Evolutionary conservation across 1,140 invertebrate species (phyloP).

Genomic region (Drosophila gunungcola): DNA sequence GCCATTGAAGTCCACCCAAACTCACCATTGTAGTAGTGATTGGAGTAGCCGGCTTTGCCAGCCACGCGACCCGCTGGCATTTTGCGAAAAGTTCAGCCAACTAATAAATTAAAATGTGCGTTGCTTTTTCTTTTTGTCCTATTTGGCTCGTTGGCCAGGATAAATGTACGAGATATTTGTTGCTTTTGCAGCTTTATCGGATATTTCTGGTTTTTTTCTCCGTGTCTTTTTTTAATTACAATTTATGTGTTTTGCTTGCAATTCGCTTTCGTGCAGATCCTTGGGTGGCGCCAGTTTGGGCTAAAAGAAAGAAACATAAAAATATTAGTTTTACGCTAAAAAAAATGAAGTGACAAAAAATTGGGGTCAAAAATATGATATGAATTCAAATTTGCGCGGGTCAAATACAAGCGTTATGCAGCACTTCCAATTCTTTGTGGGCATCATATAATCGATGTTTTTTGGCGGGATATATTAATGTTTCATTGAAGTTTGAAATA

Average conservation of each 20-base stretch:
- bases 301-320: background rate
- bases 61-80: slow-evolving; percentile 88
- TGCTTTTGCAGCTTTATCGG: background rate
- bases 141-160: slow-evolving; percentile 29
- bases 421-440: background rate
- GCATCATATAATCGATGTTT: no score
- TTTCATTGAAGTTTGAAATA: no score
- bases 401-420: background rate
- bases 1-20: background rate
- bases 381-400: background rate
- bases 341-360: background rate
- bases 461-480: no score
- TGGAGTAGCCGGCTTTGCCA: slow-evolving; percentile 90
- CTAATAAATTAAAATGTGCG: slow-evolving; percentile 18
- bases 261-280: background rate
- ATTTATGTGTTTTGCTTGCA: slow-evolving; percentile 42
- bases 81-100: slow-evolving; percentile 32
- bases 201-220: background rate
- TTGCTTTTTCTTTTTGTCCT: slow-evolving; percentile 4
- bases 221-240: slow-evolving; percentile 25
- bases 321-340: no score
- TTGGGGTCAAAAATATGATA: no score
- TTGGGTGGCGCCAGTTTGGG: slow-evolving; percentile 6
- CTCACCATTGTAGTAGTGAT: slow-evolving; percentile 88
- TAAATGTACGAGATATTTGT: slow-evolving; percentile 14